A percentile compares a stretch with the other conserved stretches of the same genome.
Evolutionary conservation across 2,113 vertebrate genomes (phyloP).

Genomic region (Microcebus ravelobensis): DNA sequence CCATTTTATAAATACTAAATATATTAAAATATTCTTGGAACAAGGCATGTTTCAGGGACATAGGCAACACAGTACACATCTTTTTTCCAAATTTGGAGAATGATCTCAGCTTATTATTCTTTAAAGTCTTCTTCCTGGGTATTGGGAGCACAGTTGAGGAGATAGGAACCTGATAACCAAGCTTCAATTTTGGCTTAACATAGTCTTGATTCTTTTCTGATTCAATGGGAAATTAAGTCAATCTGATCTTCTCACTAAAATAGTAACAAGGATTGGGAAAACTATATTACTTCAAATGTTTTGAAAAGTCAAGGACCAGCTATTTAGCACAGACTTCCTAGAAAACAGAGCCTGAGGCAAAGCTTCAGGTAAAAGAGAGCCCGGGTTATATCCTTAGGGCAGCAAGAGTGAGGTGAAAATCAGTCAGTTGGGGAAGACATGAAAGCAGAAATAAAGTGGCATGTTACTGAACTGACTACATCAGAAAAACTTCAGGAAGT

Average conservation of each 20-base stretch:
- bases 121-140: background rate
- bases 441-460: background rate
- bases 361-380: background rate
- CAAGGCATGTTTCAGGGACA: background rate
- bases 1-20: background rate
- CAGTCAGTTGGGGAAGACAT: background rate
- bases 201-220: slow-evolving; percentile 1
- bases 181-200: background rate
- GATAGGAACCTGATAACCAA: background rate
- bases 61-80: background rate
- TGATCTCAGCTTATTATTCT: background rate
- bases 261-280: background rate
- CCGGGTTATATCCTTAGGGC: background rate
- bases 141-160: background rate
- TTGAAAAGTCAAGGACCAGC: background rate
- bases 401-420: background rate
- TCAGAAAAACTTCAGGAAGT: background rate
- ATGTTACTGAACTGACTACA: background rate
- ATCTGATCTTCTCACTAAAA: slow-evolving; percentile 32
- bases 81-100: background rate
- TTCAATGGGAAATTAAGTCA: slow-evolving; percentile 24
- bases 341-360: slow-evolving; percentile 14
- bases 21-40: background rate
- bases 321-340: background rate
- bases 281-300: background rate